phyloP scores from a whole-genome alignment of 2,888 invertebrate species.

The Incurvaria masculella region DNA sequence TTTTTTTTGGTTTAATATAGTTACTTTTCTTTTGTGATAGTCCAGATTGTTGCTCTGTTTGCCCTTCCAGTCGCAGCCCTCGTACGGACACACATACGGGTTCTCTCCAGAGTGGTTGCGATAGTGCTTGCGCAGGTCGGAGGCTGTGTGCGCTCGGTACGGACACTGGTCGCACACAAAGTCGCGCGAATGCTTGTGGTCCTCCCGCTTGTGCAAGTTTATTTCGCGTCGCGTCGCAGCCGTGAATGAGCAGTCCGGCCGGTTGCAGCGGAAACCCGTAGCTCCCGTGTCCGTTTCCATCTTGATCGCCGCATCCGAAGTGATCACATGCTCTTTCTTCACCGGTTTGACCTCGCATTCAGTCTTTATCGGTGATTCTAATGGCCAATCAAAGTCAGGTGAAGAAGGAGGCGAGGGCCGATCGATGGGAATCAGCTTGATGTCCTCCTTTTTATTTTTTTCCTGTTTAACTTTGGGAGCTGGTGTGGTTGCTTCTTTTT shows the following conservation, averaged over 20 bases:
- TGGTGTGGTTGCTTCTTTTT: neutral
- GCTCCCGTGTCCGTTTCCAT: too few species aligned
- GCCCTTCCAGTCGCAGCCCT: conserved; percentile 13
- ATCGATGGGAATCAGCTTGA: too few species aligned
- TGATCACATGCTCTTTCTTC: neutral
- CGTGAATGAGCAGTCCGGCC: conserved; percentile 10
- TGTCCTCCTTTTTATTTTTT: too few species aligned
- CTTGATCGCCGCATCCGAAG: neutral
- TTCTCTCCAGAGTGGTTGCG: conserved; percentile 14
- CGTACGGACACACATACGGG: conserved; percentile 12
- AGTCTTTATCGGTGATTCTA: too few species aligned
- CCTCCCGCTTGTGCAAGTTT: conserved; percentile 11
- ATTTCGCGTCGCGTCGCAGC: conserved; percentile 6
- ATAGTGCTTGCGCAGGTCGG: conserved; percentile 17
- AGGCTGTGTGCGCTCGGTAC: conserved; percentile 13
- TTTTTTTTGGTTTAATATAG: too few species aligned
- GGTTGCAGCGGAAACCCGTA: conserved; percentile 11
- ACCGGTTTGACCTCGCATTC: neutral
- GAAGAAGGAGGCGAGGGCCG: too few species aligned
- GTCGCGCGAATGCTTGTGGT: conserved; percentile 11
- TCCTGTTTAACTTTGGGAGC: neutral
- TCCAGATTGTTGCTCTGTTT: conserved; percentile 16
- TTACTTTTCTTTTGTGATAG: conserved; percentile 16
- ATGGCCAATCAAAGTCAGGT: too few species aligned
- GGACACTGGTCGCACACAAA: conserved; percentile 15